Base-by-base conservation (phyloP, 92 coral and sea anemone species). In the Desmophyllum pertusum region DNA sequence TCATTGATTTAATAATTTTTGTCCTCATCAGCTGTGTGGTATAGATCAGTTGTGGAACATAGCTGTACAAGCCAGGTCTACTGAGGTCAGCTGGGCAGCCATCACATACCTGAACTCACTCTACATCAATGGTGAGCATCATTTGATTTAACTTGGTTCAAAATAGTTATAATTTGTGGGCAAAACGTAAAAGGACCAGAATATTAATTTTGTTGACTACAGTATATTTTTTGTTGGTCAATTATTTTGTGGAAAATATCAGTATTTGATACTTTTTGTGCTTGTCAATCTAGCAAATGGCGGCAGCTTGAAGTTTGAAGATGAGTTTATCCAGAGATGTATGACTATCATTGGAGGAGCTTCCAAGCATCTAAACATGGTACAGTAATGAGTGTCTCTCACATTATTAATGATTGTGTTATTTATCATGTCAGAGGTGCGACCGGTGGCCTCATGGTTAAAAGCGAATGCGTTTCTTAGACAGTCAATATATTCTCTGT, bases 41-140 rank as follows among this genome's bases (percentile, higher is more conserved):
- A 90, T 96, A 68, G 99, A 92, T 67, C 99, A 96, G 87, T 73
- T 96, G 63, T 96, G 99, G 99, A 89, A 89, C 57, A 93, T 96
- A 23, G 99, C 99, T 30, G 83, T 94, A 30, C 90, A 94, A 71
- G 97, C 98, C 64, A 89, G 81, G 51, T 83, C 94, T 15, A 70
- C 94, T 17, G 98, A 94, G 89, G 99, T 96, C 70, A 96, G 99
- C 80, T 90, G 93, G 91, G 98, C 95, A 8, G 99, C 99, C 2
- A 96, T 96, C 78, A 85, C 89, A n/a, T 96, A 92, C 51, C 91
- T 96, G 11, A 96, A 96, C 70, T 92, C 97, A 6, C 94, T 94
- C 46, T 96, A 94, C 73, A 96, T 96, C 83, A 94, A 96, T 88
- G 99, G 99, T 96, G 78, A 80, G 37, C 61, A 23, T 5, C 65